Evolutionary conservation across 2,888 invertebrate species (phyloP).

Genomic region (Tiliacea aurago): DNA sequence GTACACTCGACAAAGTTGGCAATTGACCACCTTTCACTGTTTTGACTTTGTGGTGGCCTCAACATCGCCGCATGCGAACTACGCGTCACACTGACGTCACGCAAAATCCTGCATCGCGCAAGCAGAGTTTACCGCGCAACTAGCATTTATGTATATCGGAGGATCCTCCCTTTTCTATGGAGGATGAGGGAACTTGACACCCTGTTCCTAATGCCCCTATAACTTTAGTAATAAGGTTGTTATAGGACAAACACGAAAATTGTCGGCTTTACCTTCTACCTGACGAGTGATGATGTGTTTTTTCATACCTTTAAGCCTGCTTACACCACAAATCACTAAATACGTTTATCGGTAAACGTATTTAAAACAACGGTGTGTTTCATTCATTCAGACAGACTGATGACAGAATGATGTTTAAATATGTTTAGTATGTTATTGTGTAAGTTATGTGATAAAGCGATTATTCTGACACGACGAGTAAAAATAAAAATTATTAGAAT

Average conservation of each 20-base stretch:
- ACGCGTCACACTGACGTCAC: too few relatives aligned
- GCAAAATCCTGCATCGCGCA: too few relatives aligned
- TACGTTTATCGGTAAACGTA: background rate
- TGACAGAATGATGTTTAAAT: background rate
- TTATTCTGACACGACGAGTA: background rate
- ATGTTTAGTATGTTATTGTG: background rate
- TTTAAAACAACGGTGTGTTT: background rate
- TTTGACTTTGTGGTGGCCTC: too few relatives aligned
- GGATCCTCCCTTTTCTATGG: too few relatives aligned
- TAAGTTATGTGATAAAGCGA: background rate
- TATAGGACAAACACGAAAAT: background rate
- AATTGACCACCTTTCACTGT: background rate
- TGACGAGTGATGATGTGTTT: background rate
- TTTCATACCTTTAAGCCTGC: background rate
- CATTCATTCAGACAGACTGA: background rate
- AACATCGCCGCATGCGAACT: too few relatives aligned
- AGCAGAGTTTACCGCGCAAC: too few relatives aligned
- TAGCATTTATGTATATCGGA: too few relatives aligned
- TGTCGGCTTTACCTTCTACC: background rate
- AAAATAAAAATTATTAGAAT: too few relatives aligned
- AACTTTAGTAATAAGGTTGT: background rate
- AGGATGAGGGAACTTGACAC: too few relatives aligned
- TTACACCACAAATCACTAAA: background rate
- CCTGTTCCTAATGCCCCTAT: too few relatives aligned
- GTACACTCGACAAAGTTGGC: background rate